Evolutionary conservation across 1,140 invertebrate genomes (phyloP), one percentile per base, ranked within the genome.

Genomic region (Achatina immaculata): DNA sequence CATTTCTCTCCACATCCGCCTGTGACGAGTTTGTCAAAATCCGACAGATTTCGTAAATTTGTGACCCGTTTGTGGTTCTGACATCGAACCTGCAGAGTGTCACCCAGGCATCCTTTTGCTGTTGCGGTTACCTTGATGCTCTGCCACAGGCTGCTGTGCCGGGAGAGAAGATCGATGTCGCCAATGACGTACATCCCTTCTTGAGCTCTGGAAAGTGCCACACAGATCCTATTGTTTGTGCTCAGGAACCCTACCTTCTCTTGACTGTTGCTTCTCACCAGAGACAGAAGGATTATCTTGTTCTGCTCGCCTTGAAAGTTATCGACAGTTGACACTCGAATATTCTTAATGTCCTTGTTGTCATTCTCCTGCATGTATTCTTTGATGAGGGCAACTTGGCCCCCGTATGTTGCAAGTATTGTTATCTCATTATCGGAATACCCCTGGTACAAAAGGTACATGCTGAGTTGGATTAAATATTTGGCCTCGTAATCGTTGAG

Each of bases 271-370:
- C 94, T 96, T 80, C 96, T 91, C 0, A 97, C 96, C 7, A 97
- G 91, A 0, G 96, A 97, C 11, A 97, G 86, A 1, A 97, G 86
- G 80, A 97, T 95, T 42, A 97, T 96, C 82, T 96, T 94, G 51
- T 94, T 95, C 90, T 97, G 96, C 88, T 96, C 95, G 0, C 96
- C 96, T 92, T 91, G 89, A 75, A 82, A 91, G 80, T 95, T 96
- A 88, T 97, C 96, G 0, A 97, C 94, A 9, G 94, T 93, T 48
- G 93, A 93, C 31, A 96, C 92, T 73, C 86, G 77, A 3, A 91
- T 83, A 19, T 84, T 84, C 66, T 86, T 73, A 28, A 83, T 82
- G 45, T 45, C 43, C 19, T 83, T 71, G 38, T 85, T 85, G n/a
- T 86, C 82, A 85, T 88, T 88, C 40, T 84, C 55, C 34, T 85